Evolutionary conservation across 2,888 invertebrate species (phyloP), one percentile per base, ranked within the genome.

Genomic region (Leptarthrus brevirostris): DNA sequence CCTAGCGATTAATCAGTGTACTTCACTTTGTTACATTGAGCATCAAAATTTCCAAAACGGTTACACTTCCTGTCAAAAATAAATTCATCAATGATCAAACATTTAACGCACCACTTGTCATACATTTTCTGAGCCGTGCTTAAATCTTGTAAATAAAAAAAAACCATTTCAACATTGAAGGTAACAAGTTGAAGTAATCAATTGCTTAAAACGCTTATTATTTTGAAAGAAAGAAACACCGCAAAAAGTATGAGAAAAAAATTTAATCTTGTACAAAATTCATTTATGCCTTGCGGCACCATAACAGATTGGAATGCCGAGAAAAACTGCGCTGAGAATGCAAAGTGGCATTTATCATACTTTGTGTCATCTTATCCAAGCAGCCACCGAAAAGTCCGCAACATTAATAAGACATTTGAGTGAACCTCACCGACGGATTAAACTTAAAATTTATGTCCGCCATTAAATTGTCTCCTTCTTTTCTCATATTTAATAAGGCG

Each of bases 361-460:
- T 66, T 66, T 66, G 47, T 49, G 66, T 66, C 66, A 66, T 66
- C 66, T 66, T 66, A 66, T 66, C 66, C 66, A 66, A 49, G 49
- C 66, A 66, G 66, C 66, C 66, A 66, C 66, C 66, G 66, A 66
- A 66, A 66, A 66, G 66, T 49, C 66, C 66, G 66, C 66, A 66
- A 66, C 66, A 66, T 66, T 66, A 66, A 66, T 66, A 66, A 66
- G 66, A 66, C 66, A 66, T 66, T 66, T 66, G 66, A 66, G 66
- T 66, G 66, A 66, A 49, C 66, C 66, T 61, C 66, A 66, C 44
- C 66, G 66, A 44, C 66, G 66, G 66, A 66, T 66, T 66, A 66
- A 66, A 66, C 26, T 66, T 49, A 18, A 66, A 66, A 66, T 66
- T 66, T 66, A 66, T 66, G 66, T 66, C 66, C 66, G 18, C 66